Percentiles rank a stretch among this genome's conserved stretches.
Evolutionary conservation across 2,888 invertebrate species (phyloP).

Genomic region (Magallana nippona): DNA sequence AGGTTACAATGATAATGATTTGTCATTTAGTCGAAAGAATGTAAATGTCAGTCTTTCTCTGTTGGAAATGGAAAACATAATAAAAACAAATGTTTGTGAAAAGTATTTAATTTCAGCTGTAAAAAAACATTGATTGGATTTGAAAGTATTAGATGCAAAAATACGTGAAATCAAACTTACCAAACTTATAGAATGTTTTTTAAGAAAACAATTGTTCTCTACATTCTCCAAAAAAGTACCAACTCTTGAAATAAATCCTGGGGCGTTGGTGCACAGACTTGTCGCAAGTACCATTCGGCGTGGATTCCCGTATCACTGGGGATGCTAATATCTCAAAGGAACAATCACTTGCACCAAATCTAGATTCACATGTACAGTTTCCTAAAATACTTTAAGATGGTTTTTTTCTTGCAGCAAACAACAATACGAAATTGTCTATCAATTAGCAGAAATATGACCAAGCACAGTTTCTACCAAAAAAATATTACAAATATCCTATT

Average conservation of each 20-base stretch:
- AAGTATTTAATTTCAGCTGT: too few species aligned
- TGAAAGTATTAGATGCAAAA: not conserved
- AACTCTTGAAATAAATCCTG: not conserved
- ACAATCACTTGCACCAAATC: not conserved
- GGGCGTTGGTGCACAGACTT: not conserved
- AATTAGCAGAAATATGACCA: too few species aligned
- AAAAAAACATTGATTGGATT: too few species aligned
- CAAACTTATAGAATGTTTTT: not conserved
- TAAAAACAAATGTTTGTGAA: too few species aligned
- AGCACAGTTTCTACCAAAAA: too few species aligned
- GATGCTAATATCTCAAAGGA: not conserved
- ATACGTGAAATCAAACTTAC: not conserved
- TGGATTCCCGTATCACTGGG: not conserved
- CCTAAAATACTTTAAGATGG: not conserved
- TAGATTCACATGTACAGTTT: not conserved
- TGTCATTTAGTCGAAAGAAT: too few species aligned
- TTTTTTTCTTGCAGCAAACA: too few species aligned
- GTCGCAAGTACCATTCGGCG: not conserved
- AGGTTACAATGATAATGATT: too few species aligned
- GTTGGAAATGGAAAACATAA: too few species aligned
- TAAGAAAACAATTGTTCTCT: not conserved
- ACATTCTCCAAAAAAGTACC: not conserved
- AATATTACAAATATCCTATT: too few species aligned
- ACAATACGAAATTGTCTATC: too few species aligned
- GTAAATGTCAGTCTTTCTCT: too few species aligned